phyloP scores from a whole-genome alignment of 2,888 invertebrate species.

The Graphium colonna region DNA sequence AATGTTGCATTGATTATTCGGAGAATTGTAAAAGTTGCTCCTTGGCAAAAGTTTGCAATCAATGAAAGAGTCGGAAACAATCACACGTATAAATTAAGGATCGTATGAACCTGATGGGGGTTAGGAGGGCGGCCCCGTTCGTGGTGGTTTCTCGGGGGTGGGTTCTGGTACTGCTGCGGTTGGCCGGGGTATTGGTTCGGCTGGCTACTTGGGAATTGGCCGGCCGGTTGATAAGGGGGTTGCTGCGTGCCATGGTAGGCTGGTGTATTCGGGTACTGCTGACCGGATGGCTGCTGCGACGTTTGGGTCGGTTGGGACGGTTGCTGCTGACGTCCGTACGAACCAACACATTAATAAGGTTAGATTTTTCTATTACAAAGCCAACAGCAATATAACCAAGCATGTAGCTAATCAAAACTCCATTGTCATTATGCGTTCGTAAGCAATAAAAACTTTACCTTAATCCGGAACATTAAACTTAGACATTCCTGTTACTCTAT shows the following conservation, averaged over 20 bases:
- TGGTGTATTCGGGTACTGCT: conserved; percentile 76
- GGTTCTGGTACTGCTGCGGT: conserved; percentile 68
- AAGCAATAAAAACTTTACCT: conserved; percentile 76
- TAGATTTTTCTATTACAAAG: conserved; percentile 77
- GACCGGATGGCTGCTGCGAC: conserved; percentile 76
- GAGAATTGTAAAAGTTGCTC: background rate
- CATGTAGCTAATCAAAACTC: conserved; percentile 63
- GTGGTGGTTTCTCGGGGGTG: conserved; percentile 75
- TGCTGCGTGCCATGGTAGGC: conserved; percentile 79
- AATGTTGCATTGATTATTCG: too few species aligned
- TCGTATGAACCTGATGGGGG: conserved; percentile 61
- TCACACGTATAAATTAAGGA: background rate
- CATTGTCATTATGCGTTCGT: conserved; percentile 63
- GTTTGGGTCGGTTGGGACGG: conserved; percentile 77
- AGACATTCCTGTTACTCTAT: conserved; percentile 74
- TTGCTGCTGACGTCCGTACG: conserved; percentile 81
- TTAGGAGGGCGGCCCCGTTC: conserved; percentile 76
- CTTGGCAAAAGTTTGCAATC: too few species aligned
- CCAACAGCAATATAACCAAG: conserved; percentile 74
- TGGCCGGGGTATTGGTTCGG: conserved; percentile 58
- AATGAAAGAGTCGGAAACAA: background rate
- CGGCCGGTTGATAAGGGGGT: conserved; percentile 74
- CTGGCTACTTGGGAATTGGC: conserved; percentile 75
- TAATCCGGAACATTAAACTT: conserved; percentile 55
- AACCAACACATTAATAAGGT: conserved; percentile 81